These are phyloP conservation scores for Chlorops oryzae DNA, from an alignment of 1,140 invertebrate species.

Conservation along the genomic window DNA sequence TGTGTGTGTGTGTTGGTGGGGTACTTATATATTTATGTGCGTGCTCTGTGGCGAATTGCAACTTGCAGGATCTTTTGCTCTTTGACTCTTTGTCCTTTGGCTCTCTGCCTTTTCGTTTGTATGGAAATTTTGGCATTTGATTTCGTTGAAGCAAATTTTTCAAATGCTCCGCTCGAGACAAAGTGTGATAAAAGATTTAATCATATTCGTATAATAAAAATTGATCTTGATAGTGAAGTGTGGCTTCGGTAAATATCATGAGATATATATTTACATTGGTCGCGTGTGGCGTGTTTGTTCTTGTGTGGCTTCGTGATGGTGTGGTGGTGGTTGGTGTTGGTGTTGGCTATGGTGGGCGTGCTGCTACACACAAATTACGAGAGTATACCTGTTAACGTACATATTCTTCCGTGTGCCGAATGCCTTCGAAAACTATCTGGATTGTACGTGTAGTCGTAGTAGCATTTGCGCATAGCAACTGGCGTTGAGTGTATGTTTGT, in stretches of 20 bases:
- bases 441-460: slow-evolving; percentile 39
- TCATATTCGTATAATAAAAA: too few relatives aligned
- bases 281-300: background rate
- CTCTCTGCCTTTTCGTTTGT: too few relatives aligned
- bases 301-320: too few relatives aligned
- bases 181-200: too few relatives aligned
- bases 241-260: too few relatives aligned
- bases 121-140: too few relatives aligned
- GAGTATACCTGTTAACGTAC: slow-evolving; percentile 29
- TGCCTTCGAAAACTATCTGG: slow-evolving; percentile 44
- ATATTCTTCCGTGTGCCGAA: slow-evolving; percentile 47
- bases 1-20: slow-evolving; percentile 2
- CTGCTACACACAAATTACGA: background rate
- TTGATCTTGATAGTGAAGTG: too few relatives aligned
- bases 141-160: too few relatives aligned
- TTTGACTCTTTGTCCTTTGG: too few relatives aligned
- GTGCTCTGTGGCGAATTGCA: too few relatives aligned
- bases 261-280: background rate
- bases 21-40: slow-evolving; percentile 6
- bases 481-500: slow-evolving; percentile 45
- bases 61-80: too few relatives aligned
- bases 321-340: slow-evolving; percentile 15
- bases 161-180: too few relatives aligned
- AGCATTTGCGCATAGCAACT: slow-evolving; percentile 44
- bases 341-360: slow-evolving; percentile 6